phyloP scores from a whole-genome alignment of 2,888 invertebrate species.

The Orthonychiurus folsomi region DNA sequence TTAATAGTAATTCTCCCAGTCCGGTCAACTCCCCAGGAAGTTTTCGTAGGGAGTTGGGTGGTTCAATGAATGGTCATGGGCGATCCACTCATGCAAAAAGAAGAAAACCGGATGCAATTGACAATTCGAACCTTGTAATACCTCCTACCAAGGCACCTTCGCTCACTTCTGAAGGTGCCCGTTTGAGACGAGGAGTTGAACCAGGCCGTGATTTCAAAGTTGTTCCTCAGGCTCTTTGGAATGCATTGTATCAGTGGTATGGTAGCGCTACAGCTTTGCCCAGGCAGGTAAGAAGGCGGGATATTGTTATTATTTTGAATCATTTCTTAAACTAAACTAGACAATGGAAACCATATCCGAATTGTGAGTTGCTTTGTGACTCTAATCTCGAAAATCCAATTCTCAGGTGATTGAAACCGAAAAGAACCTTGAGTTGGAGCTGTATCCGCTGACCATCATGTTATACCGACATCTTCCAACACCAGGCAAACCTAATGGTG shows the following conservation, averaged over 20 bases:
- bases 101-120: constrained; percentile 59
- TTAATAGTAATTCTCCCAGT: constrained; percentile 38
- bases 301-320: too few species aligned
- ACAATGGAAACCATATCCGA: too few species aligned
- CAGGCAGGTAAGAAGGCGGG: constrained; percentile 59
- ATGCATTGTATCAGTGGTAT: constrained; percentile 76
- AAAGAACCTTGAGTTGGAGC: constrained; percentile 59
- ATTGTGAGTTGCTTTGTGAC: too few species aligned
- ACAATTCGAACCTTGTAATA: constrained; percentile 62
- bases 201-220: constrained; percentile 75
- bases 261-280: constrained; percentile 69
- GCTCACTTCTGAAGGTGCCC: constrained; percentile 80
- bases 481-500: constrained; percentile 47
- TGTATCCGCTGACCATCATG: constrained; percentile 70
- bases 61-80: constrained; percentile 13
- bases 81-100: constrained; percentile 14
- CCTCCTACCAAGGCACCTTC: constrained; percentile 50
- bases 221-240: constrained; percentile 77
- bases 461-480: constrained; percentile 68
- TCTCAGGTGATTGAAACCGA: constrained; percentile 34
- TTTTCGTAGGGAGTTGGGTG: constrained; percentile 31
- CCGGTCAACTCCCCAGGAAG: constrained; percentile 38
- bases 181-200: constrained; percentile 53
- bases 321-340: too few species aligned
- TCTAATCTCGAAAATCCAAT: background rate